Conservation (phyloP, 2,113 vertebrate species). For the Oenanthe melanoleuca region DNA sequence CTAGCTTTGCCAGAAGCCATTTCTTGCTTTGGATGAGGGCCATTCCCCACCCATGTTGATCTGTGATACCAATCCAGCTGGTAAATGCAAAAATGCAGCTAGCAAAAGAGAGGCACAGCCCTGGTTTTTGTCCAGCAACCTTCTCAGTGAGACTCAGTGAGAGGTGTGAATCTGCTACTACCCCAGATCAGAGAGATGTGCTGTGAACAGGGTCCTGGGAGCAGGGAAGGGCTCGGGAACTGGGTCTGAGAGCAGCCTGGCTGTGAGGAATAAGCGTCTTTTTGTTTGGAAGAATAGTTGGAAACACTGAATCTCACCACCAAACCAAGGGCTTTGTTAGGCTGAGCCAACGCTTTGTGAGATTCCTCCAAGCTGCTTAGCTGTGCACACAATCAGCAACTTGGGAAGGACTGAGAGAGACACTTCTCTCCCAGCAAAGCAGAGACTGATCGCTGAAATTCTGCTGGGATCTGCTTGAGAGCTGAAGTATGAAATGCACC, state of each 20-base stretch:
- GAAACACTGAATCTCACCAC: neutral
- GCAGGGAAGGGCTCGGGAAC: neutral
- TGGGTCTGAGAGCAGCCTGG: neutral
- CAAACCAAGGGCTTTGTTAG: neutral
- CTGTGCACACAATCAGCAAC: neutral
- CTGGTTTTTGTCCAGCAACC: neutral
- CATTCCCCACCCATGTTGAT: neutral
- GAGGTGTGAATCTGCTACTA: rapidly evolving
- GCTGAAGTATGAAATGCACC: neutral
- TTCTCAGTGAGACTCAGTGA: neutral
- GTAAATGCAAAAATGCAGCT: neutral
- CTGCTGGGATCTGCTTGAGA: neutral
- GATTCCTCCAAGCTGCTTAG: neutral
- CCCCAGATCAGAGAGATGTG: neutral
- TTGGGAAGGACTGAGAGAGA: neutral
- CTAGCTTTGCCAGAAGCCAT: slow-evolving; percentile 7
- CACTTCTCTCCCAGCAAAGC: neutral
- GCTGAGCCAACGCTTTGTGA: neutral
- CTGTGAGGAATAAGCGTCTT: neutral
- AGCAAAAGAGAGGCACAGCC: neutral
- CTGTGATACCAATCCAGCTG: neutral
- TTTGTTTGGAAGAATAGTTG: neutral
- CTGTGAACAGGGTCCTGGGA: neutral
- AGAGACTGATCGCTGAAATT: neutral
- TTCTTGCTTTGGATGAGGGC: slow-evolving; percentile 26